These are phyloP conservation scores for Apeira syringaria DNA, from an alignment of 2,888 invertebrate genomes.

Conservation along the genomic window DNA sequence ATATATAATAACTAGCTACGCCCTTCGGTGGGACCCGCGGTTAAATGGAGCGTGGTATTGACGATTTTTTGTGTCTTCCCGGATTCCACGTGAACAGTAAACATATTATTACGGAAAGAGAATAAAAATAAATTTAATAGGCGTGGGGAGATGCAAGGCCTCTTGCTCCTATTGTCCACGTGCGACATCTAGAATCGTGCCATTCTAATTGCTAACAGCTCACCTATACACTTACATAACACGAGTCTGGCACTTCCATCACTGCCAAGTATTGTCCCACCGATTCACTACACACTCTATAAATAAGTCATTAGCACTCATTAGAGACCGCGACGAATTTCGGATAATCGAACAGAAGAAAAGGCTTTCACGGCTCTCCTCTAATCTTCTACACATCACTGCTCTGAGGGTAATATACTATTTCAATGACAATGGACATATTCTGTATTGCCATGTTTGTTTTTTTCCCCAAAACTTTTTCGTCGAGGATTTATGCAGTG, in stretches of 20 bases:
- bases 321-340: constrained; percentile 39
- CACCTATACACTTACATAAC: constrained; percentile 4
- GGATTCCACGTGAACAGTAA: too few species aligned
- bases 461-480: too few species aligned
- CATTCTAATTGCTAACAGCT: neutral
- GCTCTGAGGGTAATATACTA: constrained; percentile 23
- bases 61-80: too few species aligned
- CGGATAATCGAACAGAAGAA: constrained; percentile 45
- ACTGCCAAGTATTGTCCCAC: constrained; percentile 11
- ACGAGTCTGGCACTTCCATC: constrained; percentile 5
- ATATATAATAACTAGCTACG: too few species aligned
- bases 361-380: constrained; percentile 54
- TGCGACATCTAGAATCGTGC: neutral
- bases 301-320: constrained; percentile 38
- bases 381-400: constrained; percentile 42
- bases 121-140: too few species aligned
- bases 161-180: neutral
- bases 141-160: neutral
- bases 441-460: constrained; percentile 13
- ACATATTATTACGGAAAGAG: too few species aligned
- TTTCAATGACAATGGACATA: constrained; percentile 51
- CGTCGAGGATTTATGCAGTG: too few species aligned
- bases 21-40: too few species aligned
- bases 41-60: too few species aligned
- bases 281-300: constrained; percentile 26